Evolutionary conservation across 2,888 invertebrate genomes (phyloP).

Genomic region (Hymenopus coronatus): DNA sequence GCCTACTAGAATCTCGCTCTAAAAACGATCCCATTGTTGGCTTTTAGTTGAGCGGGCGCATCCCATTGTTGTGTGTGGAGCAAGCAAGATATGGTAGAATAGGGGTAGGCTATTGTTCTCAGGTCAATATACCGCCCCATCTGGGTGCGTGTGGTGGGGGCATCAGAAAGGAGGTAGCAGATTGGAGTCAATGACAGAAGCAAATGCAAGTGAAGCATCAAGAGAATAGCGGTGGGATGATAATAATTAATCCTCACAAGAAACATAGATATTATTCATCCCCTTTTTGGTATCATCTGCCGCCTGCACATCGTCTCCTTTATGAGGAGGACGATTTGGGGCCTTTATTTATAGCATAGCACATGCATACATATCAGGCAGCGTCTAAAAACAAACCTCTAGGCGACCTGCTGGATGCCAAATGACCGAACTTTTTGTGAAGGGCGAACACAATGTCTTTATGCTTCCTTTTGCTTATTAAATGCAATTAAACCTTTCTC

Average conservation of each 20-base stretch:
- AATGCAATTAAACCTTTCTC: neutral
- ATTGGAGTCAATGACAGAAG: neutral
- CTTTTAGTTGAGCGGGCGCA: neutral
- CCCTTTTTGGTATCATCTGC: neutral
- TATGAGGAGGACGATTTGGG: neutral
- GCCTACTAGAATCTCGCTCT: conserved; percentile 7
- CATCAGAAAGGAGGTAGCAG: neutral
- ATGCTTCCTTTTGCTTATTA: neutral
- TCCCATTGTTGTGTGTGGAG: conserved; percentile 5
- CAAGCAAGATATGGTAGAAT: neutral
- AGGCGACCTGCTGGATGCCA: neutral
- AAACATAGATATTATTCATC: neutral
- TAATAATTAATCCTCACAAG: neutral
- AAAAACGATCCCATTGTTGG: conserved; percentile 11
- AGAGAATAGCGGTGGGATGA: neutral
- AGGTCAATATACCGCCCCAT: neutral
- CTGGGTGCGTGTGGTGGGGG: neutral
- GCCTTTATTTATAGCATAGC: neutral
- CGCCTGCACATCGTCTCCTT: neutral
- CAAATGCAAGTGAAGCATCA: neutral
- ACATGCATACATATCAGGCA: neutral
- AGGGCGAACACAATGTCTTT: neutral
- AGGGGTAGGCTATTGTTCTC: neutral
- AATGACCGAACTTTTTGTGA: neutral
- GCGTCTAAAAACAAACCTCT: neutral